A percentile compares a stretch with the other conserved stretches of the same genome.
Evolutionary conservation across 1,140 invertebrate genomes (phyloP).

Genomic region (Nebria ingens): DNA sequence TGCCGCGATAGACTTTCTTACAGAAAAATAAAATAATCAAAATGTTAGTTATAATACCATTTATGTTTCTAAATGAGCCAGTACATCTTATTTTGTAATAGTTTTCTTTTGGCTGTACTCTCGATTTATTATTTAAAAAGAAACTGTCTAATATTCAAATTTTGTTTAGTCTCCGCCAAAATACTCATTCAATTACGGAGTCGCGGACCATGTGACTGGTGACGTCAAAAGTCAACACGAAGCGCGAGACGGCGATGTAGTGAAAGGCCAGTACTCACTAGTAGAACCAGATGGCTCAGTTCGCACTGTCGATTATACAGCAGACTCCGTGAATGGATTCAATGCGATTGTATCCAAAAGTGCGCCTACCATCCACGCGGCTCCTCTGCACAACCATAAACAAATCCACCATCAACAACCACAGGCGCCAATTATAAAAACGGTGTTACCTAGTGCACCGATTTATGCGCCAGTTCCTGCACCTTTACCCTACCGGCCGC

Average conservation of each 20-base stretch:
- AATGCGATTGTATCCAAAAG: slow-evolving; percentile 45
- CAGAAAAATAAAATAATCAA: no score
- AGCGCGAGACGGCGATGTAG: slow-evolving; percentile 40
- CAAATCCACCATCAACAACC: slow-evolving; percentile 18
- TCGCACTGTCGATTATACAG: slow-evolving; percentile 51
- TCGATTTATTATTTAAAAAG: no score
- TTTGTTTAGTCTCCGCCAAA: slow-evolving; percentile 30
- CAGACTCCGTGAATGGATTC: slow-evolving; percentile 44
- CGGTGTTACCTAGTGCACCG: not conserved
- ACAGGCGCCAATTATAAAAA: slow-evolving; percentile 21
- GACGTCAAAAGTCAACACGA: slow-evolving; percentile 41
- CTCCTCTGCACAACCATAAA: slow-evolving; percentile 16
- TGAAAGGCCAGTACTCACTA: slow-evolving; percentile 52
- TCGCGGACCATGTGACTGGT: slow-evolving; percentile 40
- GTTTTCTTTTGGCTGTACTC: no score
- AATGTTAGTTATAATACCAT: no score
- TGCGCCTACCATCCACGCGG: slow-evolving; percentile 39
- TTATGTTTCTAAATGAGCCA: no score
- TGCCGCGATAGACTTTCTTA: no score
- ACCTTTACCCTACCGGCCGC: slow-evolving; percentile 25
- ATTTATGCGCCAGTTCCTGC: slow-evolving; percentile 20
- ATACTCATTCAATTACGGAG: slow-evolving; percentile 43
- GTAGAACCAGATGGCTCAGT: slow-evolving; percentile 56
- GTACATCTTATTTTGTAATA: no score
- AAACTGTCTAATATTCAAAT: no score